Evolutionary conservation across 2,113 vertebrate species (phyloP).

Genomic region (Cygnus atratus): DNA sequence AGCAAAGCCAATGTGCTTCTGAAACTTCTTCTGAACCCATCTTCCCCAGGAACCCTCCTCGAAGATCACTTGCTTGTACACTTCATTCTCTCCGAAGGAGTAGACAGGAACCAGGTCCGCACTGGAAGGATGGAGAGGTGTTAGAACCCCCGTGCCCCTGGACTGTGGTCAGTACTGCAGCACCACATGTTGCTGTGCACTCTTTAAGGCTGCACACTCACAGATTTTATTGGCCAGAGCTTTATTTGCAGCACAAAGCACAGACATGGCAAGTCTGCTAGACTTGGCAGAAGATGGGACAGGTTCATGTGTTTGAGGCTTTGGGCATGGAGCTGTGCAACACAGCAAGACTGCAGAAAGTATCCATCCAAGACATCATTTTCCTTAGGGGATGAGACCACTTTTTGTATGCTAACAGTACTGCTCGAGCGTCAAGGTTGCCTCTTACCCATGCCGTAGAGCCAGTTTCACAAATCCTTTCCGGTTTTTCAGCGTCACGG

Average conservation of each 20-base stretch:
- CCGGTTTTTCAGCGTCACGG: slow-evolving; percentile 86
- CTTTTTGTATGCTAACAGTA: rapidly evolving
- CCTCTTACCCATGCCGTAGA: slow-evolving; percentile 87
- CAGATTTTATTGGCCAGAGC: not conserved
- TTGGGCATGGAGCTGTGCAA: not conserved
- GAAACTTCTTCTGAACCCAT: slow-evolving; percentile 86
- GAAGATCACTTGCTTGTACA: slow-evolving; percentile 92
- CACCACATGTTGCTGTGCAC: rapidly evolving
- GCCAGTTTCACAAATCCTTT: slow-evolving; percentile 95
- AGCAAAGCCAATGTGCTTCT: slow-evolving; percentile 94
- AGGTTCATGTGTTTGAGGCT: rapidly evolving
- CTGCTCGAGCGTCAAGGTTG: rapidly evolving
- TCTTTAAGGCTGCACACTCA: not conserved
- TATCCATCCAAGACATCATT: not conserved
- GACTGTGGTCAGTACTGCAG: not conserved
- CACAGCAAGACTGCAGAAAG: not conserved
- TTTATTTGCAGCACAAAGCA: not conserved
- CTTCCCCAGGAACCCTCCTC: slow-evolving; percentile 88
- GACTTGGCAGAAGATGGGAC: not conserved
- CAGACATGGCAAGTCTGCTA: not conserved
- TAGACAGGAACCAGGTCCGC: slow-evolving; percentile 94
- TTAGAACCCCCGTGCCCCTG: not conserved
- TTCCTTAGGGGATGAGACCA: not conserved
- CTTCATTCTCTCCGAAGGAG: slow-evolving; percentile 95
- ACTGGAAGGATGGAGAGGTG: slow-evolving; percentile 62